Evolutionary conservation across 2,888 invertebrate genomes (phyloP), one percentile per base, ranked within the genome.

Genomic region (Lasius fuliginosus): DNA sequence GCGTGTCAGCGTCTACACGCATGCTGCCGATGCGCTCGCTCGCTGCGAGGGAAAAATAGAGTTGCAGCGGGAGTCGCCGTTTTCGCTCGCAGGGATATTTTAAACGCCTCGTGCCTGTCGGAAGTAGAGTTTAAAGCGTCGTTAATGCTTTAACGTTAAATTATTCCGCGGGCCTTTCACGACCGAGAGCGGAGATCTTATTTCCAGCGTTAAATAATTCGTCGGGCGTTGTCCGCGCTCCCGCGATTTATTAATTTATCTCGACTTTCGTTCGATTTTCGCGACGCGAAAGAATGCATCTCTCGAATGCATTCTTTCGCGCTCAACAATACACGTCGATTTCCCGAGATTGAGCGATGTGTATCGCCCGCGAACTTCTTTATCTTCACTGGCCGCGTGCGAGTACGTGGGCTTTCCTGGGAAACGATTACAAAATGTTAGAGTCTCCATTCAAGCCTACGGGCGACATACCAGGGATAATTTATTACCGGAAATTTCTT

Each of bases 401-500:
- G 74, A 69, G 65, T 58, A 42, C 89, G 90, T 89, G 89, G 90
- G 90, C 77, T 68, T 40, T 81, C 64, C 73, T 60, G 53, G 30
- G 71, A 71, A 65, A 82, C 75, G 77, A 74, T 88, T 87, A 82
- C 88, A 90, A 87, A 86, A 90, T 85, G 87, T 86, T 89, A 33
- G 88, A 87, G 82, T 85, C 87, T 68, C 84, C 84, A 87, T 90
- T 90, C 85, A 90, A 90, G 85, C 90, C 90, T 87, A 90, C 90
- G 85, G 60, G 69, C 86, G 62, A 30, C 90, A 88, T 90, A 86
- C 89, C 90, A 46, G 82, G 18, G 79, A 84, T 85, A 84, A 90
- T 89, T 89, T 90, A 90, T 90, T 87, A 88, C 89, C 90, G 90
- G 90, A 90, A 90, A 90, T 88, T 88, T 90, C 88, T 89, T 87